These are phyloP conservation scores for Epistrophe eligans DNA, from an alignment of 2,888 invertebrate species.

Conservation along the genomic window DNA sequence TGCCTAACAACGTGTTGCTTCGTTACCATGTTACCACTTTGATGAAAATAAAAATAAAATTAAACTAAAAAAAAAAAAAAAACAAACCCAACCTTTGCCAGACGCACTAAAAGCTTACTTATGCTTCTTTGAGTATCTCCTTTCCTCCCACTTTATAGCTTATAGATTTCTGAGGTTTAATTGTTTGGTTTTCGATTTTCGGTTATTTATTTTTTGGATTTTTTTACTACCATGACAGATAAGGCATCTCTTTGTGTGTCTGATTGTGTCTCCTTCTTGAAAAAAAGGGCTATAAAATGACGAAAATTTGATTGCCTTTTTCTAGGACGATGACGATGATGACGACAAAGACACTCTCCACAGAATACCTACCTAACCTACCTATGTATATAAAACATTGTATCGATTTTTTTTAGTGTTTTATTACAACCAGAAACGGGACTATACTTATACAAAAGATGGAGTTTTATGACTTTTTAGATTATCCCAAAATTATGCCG, in stretches of 20 bases:
- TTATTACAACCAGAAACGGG: slow-evolving; percentile 60
- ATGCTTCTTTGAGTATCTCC: slow-evolving; percentile 37
- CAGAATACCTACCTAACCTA: neutral
- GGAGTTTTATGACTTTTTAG: slow-evolving; percentile 53
- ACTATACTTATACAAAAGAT: slow-evolving; percentile 55
- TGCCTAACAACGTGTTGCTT: slow-evolving; percentile 65
- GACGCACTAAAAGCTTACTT: slow-evolving; percentile 51
- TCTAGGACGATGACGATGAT: slow-evolving; percentile 20
- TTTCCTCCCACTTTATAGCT: slow-evolving; percentile 52
- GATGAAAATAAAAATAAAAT: slow-evolving; percentile 9
- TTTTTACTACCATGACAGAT: slow-evolving; percentile 67
- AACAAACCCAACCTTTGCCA: too few species aligned
- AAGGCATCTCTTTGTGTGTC: slow-evolving; percentile 51
- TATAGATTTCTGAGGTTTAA: slow-evolving; percentile 44
- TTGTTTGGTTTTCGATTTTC: slow-evolving; percentile 50
- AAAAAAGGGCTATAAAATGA: slow-evolving; percentile 58
- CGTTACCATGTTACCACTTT: slow-evolving; percentile 60
- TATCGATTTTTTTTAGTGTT: slow-evolving; percentile 71
- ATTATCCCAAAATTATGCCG: slow-evolving; percentile 24
- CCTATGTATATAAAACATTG: too few species aligned
- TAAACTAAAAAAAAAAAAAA: neutral
- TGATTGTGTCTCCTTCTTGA: neutral
- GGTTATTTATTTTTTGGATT: slow-evolving; percentile 30
- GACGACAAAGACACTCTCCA: slow-evolving; percentile 19
- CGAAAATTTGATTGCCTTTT: slow-evolving; percentile 53